Evolutionary conservation across 2,113 vertebrate genomes (phyloP), one percentile per base, ranked within the genome.

Genomic region (Tachuris rubrigastra): DNA sequence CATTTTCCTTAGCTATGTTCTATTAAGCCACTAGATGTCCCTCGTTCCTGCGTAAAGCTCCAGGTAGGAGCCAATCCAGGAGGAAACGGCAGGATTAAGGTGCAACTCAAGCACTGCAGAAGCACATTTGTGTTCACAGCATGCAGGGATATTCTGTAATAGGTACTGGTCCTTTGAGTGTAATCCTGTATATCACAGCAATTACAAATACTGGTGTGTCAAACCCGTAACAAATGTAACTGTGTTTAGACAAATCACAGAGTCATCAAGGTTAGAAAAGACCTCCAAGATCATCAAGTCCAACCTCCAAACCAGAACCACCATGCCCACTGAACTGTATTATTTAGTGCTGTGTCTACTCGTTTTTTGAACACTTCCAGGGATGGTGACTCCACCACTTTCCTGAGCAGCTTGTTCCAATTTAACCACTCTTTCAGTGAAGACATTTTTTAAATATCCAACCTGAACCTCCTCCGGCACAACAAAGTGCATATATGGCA

Each of bases 11-110:
- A 72, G 89, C 80, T 56, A 8, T 76, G 41, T 72, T 67, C 31
- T 23, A 2, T 17, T 4, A 58, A 76, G 74, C 89, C 95, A 85
- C 95, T 91, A 97, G 96, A 92, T 95, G 96, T 91, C 95, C 89
- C 44, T 91, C 73, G 53, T 41, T 89, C 87, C 95, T 60, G 20
- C n/a, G 13, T 13, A 82, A 82, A 92, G 28, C 62, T 79, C 52
- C 84, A 66, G 62, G n/a, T 8, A 23, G 0, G 39, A 24, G 42
- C 20, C 14, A 67, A 42, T 18, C 30, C 75, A 17, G 3, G 44
- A 44, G 30, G 12, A 56, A 71, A 30, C 52, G 44, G 65, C 0
- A 3, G 37, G 52, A 56, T 69, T 12, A 21, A n/a, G 28, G 12
- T 24, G 84, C 66, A 85, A 53, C 62, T 69, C 77, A 7, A 82